phyloP scores from a whole-genome alignment of 2,797 vertebrate species.

The Anguilla marmorata region DNA sequence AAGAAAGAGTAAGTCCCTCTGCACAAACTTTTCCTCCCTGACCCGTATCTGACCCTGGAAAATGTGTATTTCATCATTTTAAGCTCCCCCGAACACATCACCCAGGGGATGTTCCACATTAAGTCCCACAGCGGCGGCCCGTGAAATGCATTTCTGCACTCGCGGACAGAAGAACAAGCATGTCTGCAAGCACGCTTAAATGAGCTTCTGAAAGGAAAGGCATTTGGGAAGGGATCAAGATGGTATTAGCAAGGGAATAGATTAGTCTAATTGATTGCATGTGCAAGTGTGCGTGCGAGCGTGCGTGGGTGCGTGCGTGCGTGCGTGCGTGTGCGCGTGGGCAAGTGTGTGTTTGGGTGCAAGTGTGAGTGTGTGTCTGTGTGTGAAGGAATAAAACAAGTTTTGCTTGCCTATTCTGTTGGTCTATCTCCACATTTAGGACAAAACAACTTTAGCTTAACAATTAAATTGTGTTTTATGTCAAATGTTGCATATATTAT shows the following conservation, averaged over 20 bases:
- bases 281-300: not conserved
- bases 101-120: slow-evolving; percentile 81
- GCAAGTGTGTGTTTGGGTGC: not conserved
- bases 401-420: not conserved
- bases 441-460: too few relatives aligned
- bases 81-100: slow-evolving; percentile 77
- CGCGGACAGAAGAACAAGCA: slow-evolving; percentile 76
- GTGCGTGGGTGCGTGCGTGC: not conserved
- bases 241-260: slow-evolving; percentile 71
- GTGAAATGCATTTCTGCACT: slow-evolving; percentile 72
- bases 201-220: slow-evolving; percentile 72
- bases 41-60: slow-evolving; percentile 66
- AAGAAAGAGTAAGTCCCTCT: slow-evolving; percentile 45
- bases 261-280: slow-evolving; percentile 65
- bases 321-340: not conserved
- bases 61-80: slow-evolving; percentile 79
- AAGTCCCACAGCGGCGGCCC: slow-evolving; percentile 72
- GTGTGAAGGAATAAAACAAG: not conserved
- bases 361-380: not conserved
- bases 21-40: slow-evolving; percentile 66
- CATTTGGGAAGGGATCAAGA: slow-evolving; percentile 76
- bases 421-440: too few relatives aligned
- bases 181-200: slow-evolving; percentile 76
- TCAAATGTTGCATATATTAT: not conserved
- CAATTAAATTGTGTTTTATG: too few relatives aligned